A percentile compares a stretch with the other conserved stretches of the same genome.
Conservation (phyloP, 2,797 vertebrate genomes). For the Myotis planiceps region DNA sequence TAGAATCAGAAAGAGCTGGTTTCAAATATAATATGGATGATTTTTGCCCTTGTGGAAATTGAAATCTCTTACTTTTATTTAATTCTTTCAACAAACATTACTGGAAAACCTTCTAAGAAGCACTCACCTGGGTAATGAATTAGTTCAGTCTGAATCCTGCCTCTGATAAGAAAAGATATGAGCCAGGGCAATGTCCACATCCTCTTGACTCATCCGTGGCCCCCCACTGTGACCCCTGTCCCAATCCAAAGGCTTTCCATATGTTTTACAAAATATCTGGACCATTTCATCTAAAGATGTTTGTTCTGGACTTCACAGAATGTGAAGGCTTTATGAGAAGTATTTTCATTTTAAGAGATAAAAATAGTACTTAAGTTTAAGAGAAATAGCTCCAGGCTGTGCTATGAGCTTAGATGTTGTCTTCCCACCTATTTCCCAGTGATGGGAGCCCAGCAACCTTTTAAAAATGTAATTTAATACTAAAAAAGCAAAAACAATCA, state of each 20-base stretch:
- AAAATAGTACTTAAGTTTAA: neutral
- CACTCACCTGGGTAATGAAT: neutral
- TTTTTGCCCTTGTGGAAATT: neutral
- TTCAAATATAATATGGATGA: neutral
- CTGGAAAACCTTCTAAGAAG: neutral
- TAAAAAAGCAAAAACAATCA: neutral
- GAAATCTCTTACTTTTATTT: neutral
- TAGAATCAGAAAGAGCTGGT: neutral
- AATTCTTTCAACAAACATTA: constrained; percentile 5
- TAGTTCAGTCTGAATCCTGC: no score
- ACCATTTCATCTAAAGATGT: neutral
- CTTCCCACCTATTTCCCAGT: neutral
- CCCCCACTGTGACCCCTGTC: rapidly evolving
- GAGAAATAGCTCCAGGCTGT: neutral
- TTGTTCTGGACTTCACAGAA: neutral
- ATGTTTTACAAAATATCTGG: neutral
- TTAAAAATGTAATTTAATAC: neutral
- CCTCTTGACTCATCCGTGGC: neutral
- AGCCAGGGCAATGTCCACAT: no score
- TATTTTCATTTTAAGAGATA: neutral
- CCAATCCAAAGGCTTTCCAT: neutral
- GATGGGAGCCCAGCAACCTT: neutral
- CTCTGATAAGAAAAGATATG: no score
- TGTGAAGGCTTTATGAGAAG: neutral
- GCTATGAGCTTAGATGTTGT: neutral